Evolutionary conservation across 2,113 vertebrate genomes (phyloP), one percentile per base, ranked within the genome.

Genomic region (Plecturocebus donacophilus): DNA sequence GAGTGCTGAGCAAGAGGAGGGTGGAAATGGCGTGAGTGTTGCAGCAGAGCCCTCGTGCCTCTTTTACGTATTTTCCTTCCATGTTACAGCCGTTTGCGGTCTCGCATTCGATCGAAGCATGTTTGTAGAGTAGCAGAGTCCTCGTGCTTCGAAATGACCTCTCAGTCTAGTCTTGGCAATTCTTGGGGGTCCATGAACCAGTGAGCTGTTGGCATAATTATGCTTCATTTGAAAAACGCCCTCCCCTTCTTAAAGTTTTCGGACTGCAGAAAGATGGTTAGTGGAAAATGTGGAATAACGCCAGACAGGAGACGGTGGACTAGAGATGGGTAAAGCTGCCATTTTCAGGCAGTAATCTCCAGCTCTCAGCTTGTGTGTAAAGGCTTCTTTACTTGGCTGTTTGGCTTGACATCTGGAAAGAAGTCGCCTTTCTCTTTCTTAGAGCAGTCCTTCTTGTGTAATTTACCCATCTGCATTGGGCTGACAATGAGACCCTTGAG

Each of bases 61-160:
- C 96, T 90, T 92, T 77, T 80, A 11, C 13, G 6, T 64, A 79
- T 80, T 94, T 97, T 90, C 82, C 96, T 96, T 91, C 97, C 96
- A 20, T 75, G 58, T 96, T 94, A 86, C 89, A 64, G 85, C 97
- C 79, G 97, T 96, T 93, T 84, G 64, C 97, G 95, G 95, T 86
- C 95, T 88, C 90, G 95, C 95, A 95, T 97, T 96, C 45, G 96
- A 98, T 95, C 86, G 42, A 70, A 71, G 47, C 58, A 12, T 42
- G 90, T 58, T 35, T 52, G 75, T 49, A 83, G 47, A 56, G 20
- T 20, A 35, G 68, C 86, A 10, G 9, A 49, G 40, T 9, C 66
- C n/a, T 19, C 6, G 42, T 8, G 66, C 82, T 73, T 90, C 16
- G 42, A 75, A 56, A 66, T 61, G 61, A 64, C 40, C 52, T 14